Evolutionary conservation across 2,888 invertebrate species (phyloP), one percentile per base, ranked within the genome.

Genomic region (Tipula helvola): DNA sequence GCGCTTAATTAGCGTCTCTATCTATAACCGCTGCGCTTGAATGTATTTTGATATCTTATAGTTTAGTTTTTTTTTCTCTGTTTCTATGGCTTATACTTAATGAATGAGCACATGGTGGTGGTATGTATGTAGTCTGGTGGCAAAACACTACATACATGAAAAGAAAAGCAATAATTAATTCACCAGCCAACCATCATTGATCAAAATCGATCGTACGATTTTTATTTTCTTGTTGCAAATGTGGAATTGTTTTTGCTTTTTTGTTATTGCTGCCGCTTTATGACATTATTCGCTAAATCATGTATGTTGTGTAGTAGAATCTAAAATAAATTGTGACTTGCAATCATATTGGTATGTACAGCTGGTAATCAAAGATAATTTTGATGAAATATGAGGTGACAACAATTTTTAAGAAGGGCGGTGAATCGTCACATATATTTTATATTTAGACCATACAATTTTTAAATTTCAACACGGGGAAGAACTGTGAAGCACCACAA

Each of bases 81-180:
- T 28, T 28, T 28, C 28, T 28, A 28, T 28, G 28, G 28, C 71
- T 71, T 12, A 71, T 71, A 71, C 71, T 10, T 71, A 3, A 28
- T 28, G 28, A 28, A 18, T 71, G 71, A 71, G 28, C 71, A 71
- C 12, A 28, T 71, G 71, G 71, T 71, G 28, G 71, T 71, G 28
- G 28, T 71, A 71, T 71, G 10, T 71, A 28, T 71, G 28, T 3
- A 28, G 71, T 71, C 28, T 71, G 28, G 7, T 71, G 3, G 16
- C 28, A 28, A 71, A 71, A 18, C 28, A 71, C 18, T 28, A 57
- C 28, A 28, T 28, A 28, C 2, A 71, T 71, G 28, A 71, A 71
- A 71, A 71, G 71, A 71, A 71, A 71, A 71, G 71, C 71, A 71
- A 71, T 71, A 71, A 71, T 71, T 71, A 71, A 71, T 71, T 71